Evolutionary conservation across 2,888 invertebrate species (phyloP).

Genomic region (Drosophila stalkeri): DNA sequence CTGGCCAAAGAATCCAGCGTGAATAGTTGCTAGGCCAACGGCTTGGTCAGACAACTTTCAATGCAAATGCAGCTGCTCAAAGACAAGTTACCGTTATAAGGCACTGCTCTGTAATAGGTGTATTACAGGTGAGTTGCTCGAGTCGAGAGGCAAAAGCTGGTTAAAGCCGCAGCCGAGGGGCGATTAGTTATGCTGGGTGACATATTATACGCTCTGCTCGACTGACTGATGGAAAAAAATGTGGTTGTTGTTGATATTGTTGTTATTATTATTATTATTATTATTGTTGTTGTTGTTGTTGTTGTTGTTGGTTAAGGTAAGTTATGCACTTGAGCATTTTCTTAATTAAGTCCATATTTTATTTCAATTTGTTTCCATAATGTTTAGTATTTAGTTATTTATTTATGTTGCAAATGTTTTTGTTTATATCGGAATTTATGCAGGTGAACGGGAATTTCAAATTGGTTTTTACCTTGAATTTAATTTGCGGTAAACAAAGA

Average conservation of each 20-base stretch:
- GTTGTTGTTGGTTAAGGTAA: slow-evolving; percentile 32
- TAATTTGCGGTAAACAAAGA: neutral
- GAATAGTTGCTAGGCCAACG: slow-evolving; percentile 3
- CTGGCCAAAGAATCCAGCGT: slow-evolving; percentile 22
- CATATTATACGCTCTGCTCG: slow-evolving; percentile 39
- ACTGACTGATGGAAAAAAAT: slow-evolving; percentile 58
- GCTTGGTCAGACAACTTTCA: slow-evolving; percentile 63
- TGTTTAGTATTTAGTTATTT: slow-evolving; percentile 11
- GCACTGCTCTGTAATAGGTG: slow-evolving; percentile 25
- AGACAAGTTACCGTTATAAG: slow-evolving; percentile 54
- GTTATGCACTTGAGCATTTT: slow-evolving; percentile 71
- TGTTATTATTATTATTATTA: slow-evolving; percentile 24
- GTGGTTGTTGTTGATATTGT: slow-evolving; percentile 41
- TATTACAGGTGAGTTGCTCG: neutral
- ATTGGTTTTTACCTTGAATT: slow-evolving; percentile 36
- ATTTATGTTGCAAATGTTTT: slow-evolving; percentile 15
- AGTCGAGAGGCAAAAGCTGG: neutral
- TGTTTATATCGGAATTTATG: slow-evolving; percentile 39
- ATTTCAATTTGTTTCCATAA: slow-evolving; percentile 24
- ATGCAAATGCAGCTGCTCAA: slow-evolving; percentile 65
- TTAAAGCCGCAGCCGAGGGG: neutral
- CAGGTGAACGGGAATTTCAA: slow-evolving; percentile 45
- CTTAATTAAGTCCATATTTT: slow-evolving; percentile 64
- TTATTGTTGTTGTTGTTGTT: slow-evolving; percentile 53
- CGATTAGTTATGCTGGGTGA: slow-evolving; percentile 21